Evolutionary conservation across 2,888 invertebrate genomes (phyloP).

Genomic region (Amphipyra tragopoginis): DNA sequence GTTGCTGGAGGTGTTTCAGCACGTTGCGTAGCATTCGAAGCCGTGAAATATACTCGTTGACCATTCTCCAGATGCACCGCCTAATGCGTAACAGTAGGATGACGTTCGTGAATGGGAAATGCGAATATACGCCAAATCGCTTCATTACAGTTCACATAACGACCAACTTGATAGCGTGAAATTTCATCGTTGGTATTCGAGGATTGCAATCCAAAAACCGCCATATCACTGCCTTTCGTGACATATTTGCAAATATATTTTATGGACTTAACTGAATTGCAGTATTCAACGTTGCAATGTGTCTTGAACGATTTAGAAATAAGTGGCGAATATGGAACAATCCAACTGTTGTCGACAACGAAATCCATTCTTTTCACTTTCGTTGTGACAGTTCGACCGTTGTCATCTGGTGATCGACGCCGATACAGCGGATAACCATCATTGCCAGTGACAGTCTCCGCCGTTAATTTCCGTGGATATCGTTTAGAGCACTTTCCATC

Average conservation of each 20-base stretch:
- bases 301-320: slow-evolving; percentile 56
- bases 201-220: slow-evolving; percentile 30
- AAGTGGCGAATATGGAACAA: slow-evolving; percentile 59
- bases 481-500: slow-evolving; percentile 63
- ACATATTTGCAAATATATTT: slow-evolving; percentile 38
- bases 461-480: slow-evolving; percentile 64
- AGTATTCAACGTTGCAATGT: slow-evolving; percentile 41
- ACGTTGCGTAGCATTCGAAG: slow-evolving; percentile 42
- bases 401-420: slow-evolving; percentile 38
- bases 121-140: slow-evolving; percentile 55
- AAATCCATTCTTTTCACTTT: slow-evolving; percentile 27
- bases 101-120: slow-evolving; percentile 50
- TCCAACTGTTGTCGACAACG: slow-evolving; percentile 53
- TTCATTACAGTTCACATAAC: slow-evolving; percentile 57
- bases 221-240: slow-evolving; percentile 54
- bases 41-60: slow-evolving; percentile 38
- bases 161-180: slow-evolving; percentile 53
- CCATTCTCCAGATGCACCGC: slow-evolving; percentile 46
- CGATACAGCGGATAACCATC: slow-evolving; percentile 41
- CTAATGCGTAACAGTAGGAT: slow-evolving; percentile 45
- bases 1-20: slow-evolving; percentile 50
- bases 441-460: slow-evolving; percentile 59
- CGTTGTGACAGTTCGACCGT: slow-evolving; percentile 39
- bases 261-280: slow-evolving; percentile 32
- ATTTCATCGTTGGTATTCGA: slow-evolving; percentile 52